A percentile compares a stretch with the other conserved stretches of the same genome.
These are phyloP conservation scores for Arrhamphus sclerolepis DNA, from an alignment of 2,797 vertebrate genomes.

Conservation along the genomic window DNA sequence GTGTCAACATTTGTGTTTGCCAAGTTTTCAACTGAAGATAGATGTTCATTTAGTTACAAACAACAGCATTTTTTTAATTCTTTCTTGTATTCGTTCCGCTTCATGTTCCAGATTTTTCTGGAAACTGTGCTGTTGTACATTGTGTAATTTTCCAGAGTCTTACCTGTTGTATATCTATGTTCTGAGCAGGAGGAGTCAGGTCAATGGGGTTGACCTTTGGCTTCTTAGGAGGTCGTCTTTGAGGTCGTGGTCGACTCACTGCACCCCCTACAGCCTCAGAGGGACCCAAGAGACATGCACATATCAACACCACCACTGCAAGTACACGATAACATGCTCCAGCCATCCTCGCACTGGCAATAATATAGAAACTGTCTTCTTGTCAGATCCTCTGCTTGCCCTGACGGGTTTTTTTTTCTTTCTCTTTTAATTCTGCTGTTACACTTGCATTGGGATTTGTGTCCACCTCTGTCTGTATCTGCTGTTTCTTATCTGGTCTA, in stretches of 20 bases:
- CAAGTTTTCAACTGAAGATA: too few relatives aligned
- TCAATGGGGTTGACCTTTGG: slow-evolving; percentile 47
- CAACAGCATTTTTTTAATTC: not conserved
- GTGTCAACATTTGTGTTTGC: too few relatives aligned
- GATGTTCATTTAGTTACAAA: too few relatives aligned
- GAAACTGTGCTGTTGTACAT: not conserved
- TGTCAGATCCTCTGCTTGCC: not conserved
- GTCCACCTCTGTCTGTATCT: slow-evolving; percentile 7
- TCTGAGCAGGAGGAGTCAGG: slow-evolving; percentile 37
- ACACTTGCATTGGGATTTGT: not conserved
- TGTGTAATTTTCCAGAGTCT: slow-evolving; percentile 10
- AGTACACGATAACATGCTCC: slow-evolving; percentile 34
- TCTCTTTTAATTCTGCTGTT: not conserved
- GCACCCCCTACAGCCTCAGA: slow-evolving; percentile 65
- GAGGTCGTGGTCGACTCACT: slow-evolving; percentile 62
- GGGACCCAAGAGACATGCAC: slow-evolving; percentile 54
- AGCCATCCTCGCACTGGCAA: slow-evolving; percentile 43
- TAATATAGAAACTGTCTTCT: not conserved
- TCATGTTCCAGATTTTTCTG: too few relatives aligned
- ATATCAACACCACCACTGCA: slow-evolving; percentile 33
- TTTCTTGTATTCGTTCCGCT: not conserved
- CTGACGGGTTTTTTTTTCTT: not conserved
- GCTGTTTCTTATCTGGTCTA: slow-evolving; percentile 17
- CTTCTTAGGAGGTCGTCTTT: slow-evolving; percentile 55
- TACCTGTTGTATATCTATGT: slow-evolving; percentile 74